Evolutionary conservation across 2,113 vertebrate genomes (phyloP).

Genomic region (Galemys pyrenaicus): DNA sequence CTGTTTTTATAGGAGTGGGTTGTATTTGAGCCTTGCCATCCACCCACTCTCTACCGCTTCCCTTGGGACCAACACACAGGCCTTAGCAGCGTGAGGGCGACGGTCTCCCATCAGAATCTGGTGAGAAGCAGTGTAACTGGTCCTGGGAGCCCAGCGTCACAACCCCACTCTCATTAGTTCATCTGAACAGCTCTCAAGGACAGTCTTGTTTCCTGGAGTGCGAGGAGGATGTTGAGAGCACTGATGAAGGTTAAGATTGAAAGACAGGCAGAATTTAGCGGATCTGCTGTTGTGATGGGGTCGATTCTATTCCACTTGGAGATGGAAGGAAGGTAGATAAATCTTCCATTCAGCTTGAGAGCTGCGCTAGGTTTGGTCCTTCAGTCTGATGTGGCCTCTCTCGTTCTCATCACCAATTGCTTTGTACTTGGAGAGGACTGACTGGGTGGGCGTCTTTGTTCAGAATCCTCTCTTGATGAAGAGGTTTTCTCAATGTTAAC

Average conservation of each 20-base stretch:
- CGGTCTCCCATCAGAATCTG: neutral
- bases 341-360: neutral
- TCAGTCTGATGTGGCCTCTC: neutral
- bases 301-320: neutral
- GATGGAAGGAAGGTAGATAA: neutral
- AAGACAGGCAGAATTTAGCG: neutral
- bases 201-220: neutral
- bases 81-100: neutral
- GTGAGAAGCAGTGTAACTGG: neutral
- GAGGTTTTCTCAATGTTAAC: neutral
- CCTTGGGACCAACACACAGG: neutral
- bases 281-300: neutral
- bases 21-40: neutral
- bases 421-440: neutral
- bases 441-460: constrained; percentile 51
- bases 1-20: neutral
- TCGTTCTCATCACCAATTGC: neutral
- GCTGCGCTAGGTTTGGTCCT: neutral
- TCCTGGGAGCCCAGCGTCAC: neutral
- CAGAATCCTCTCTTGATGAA: constrained; percentile 17
- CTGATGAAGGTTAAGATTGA: neutral
- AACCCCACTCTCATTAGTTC: neutral
- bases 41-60: neutral
- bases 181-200: neutral
- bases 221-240: neutral